Percentiles rank a stretch among this genome's conserved stretches.
phyloP scores from a whole-genome alignment of 2,888 invertebrate genomes.

The Pseudoips prasinana region DNA sequence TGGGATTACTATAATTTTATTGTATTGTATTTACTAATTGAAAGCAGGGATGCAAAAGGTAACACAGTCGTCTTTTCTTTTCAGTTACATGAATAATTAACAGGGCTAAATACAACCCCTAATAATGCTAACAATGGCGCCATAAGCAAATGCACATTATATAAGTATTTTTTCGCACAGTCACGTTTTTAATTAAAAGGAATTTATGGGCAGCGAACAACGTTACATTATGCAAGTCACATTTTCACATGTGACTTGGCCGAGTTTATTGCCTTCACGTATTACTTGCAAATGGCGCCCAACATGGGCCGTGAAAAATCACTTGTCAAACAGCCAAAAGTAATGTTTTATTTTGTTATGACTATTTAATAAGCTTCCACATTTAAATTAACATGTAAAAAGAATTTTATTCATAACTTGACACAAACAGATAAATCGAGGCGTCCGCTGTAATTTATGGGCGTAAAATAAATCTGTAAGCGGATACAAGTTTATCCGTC shows the following conservation, averaged over 20 bases:
- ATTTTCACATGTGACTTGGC: constrained; percentile 49
- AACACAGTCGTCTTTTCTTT: too few species aligned
- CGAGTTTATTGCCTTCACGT: constrained; percentile 43
- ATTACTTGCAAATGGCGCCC: constrained; percentile 45
- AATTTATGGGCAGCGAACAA: constrained; percentile 51
- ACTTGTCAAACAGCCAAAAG: too few species aligned
- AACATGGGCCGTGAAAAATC: constrained; percentile 27
- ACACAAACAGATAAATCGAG: constrained; percentile 44
- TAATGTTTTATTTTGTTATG: constrained; percentile 1
- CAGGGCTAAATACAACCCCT: too few species aligned
- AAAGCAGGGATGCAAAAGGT: too few species aligned
- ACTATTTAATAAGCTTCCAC: constrained; percentile 10
- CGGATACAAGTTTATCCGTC: constrained; percentile 65
- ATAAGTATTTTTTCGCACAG: constrained; percentile 41
- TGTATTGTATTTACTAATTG: too few species aligned
- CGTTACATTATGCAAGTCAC: constrained; percentile 53
- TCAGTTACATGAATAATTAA: too few species aligned
- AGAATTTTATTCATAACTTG: constrained; percentile 34
- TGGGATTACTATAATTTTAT: too few species aligned
- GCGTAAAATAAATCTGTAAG: constrained; percentile 64
- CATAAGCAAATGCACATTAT: constrained; percentile 21
- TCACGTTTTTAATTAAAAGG: constrained; percentile 68
- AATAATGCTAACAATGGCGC: too few species aligned
- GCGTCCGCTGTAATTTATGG: constrained; percentile 51
- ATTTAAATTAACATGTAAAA: constrained; percentile 13